Base-by-base conservation (phyloP, 2,888 invertebrate genomes). In the Caenorhabditis macrosperma region DNA sequence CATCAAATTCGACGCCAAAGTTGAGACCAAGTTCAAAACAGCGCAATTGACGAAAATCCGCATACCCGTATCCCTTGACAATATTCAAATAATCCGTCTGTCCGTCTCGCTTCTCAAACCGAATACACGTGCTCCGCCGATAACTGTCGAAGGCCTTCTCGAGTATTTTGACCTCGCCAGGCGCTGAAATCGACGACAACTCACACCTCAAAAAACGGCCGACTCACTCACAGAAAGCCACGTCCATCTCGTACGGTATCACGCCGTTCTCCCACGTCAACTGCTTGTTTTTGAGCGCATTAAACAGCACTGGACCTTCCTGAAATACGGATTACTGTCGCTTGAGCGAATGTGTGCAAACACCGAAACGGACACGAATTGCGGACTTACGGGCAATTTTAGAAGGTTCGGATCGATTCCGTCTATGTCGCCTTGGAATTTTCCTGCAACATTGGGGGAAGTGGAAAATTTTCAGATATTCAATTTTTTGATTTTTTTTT, bases 61-160 rank as follows among this genome's bases (percentile, higher is more conserved):
- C 26, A 26, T 15, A 88, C 89, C 90, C 90, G 52, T 86, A 87
- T 68, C 90, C 90, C 59, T 90, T 90, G 44, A 87, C 85, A 26
- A 90, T 87, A 68, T 87, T 85, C 54, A 92, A 86, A 78, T 90
- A 91, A 67, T 91, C 91, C 1, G 67, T 44, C 66, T 92, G 90
- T 7, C 72, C 83, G 15, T 82, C 82, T 10, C 90, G 81, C 12
- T 90, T 90, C 55, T 87, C 83, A 74, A 91, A 91, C 9, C 89
- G 84, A 61, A 92, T 90, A 67, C 92, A 92, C 2, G 88, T 88
- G 50, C 87, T 86, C 5, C 89, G 88, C 20, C 90, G 84, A 54
- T 90, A 90, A 12, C 80, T 86, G 22, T 82, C 77, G 72, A 90
- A 88, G 0, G 89, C 89, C 30, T 84, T 85, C 59, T 89, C 87